Conservation (phyloP, 2,888 invertebrate species). For the Hyposoter dolosus region DNA sequence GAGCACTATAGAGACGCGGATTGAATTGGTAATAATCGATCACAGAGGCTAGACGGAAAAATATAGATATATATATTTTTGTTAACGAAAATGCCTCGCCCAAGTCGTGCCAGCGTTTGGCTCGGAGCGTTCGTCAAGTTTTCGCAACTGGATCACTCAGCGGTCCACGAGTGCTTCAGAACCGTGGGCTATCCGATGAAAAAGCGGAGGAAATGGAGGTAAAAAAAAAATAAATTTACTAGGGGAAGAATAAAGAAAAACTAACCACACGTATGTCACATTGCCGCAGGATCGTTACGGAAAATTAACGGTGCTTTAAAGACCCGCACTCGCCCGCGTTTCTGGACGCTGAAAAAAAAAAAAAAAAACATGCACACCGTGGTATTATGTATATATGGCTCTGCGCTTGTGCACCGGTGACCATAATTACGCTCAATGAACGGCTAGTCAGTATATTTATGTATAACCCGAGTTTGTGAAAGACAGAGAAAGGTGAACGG, state of each 20-base stretch:
- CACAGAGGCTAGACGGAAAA: neutral
- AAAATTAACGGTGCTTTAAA: conserved; percentile 59
- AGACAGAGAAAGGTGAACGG: conserved; percentile 56
- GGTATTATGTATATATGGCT: conserved; percentile 40
- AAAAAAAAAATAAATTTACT: conserved; percentile 19
- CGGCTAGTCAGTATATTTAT: conserved; percentile 41
- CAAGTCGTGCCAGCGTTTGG: conserved; percentile 46
- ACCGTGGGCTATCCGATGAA: conserved; percentile 42
- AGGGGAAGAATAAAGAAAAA: conserved; percentile 42
- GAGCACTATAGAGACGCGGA: conserved; percentile 8
- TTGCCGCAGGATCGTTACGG: conserved; percentile 66
- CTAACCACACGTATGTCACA: conserved; percentile 65
- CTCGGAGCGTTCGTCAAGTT: conserved; percentile 46
- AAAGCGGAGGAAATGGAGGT: conserved; percentile 1
- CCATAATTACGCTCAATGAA: conserved; percentile 65
- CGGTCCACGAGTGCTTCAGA: conserved; percentile 34
- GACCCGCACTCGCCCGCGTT: conserved; percentile 53
- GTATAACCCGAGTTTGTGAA: conserved; percentile 3
- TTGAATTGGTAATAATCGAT: conserved; percentile 50
- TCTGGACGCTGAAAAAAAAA: conserved; percentile 54
- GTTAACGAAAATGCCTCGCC: conserved; percentile 60
- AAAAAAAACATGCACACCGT: conserved; percentile 28
- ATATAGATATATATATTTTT: conserved; percentile 37
- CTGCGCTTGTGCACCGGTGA: conserved; percentile 44
- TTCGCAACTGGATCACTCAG: conserved; percentile 61